Evolutionary conservation across 2,797 vertebrate genomes (phyloP), one percentile per base, ranked within the genome.

Genomic region (Silurus aristotelis): DNA sequence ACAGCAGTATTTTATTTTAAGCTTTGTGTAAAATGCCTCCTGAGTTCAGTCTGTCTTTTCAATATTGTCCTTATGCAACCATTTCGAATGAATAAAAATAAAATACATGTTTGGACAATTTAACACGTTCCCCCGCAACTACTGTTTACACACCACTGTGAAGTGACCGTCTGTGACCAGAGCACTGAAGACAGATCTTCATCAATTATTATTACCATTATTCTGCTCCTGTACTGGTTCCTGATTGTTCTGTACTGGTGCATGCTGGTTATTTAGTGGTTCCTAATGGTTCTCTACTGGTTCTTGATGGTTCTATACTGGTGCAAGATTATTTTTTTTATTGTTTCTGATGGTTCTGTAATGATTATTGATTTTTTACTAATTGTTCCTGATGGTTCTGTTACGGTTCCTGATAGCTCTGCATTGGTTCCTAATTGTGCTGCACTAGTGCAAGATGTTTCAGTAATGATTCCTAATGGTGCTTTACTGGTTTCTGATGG

Each of bases 121-220:
- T 80, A 80, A 48, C 77, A 80, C 77, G 9, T 63, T 78, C 77
- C 77, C 60, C 77, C 77, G 38, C 77, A 80, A 5, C 60, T 63
- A 80, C 77, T 80, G 77, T 80, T 80, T 80, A 80, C 60, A 64
- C 60, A 38, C 2, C 77, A 46, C 12, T 48, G 38, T 46, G 38
- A 15, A 64, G 6, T 80, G 77, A 80, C 77, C 77, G 60, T 64
- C 73, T 31, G 22, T 61, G 77, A 48, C 13, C 20, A 80, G 25
- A n/a, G 20, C 48, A 60, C 60, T 80, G 77, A 0, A 64, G 3
- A 22, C 5, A 63, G 46, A 64, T 46, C n/a, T 46, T n/a, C n/a
- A 64, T 43, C 14, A 14, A 13, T n/a, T 22, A 61, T 78, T 14
- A 22, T 38, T 61, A 55, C 17, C 2, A 75, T 76, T 73, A 25